Evolutionary conservation across 2,888 invertebrate genomes (phyloP), one percentile per base, ranked within the genome.

Genomic region (Mactromeris polynyma): DNA sequence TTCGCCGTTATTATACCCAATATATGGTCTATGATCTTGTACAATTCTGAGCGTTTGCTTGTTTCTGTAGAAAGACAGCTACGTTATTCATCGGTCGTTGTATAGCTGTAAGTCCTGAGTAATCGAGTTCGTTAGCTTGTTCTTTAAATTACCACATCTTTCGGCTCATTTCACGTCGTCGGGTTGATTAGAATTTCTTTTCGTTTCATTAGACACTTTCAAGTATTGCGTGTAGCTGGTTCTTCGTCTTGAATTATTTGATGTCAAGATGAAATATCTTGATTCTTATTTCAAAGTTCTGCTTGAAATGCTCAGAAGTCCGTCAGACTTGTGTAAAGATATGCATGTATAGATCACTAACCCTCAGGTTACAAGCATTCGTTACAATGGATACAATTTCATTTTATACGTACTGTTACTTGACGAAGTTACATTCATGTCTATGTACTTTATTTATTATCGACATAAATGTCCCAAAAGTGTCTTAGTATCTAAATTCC

Each of bases 161-260:
- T 73, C 17, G 73, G 33, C 17, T 73, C 73, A 73, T 36, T 73
- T 33, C 73, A 17, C 73, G 36, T 36, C 36, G 19, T 73, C 36
- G 73, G 36, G 21, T 73, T 73, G 73, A 73, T 73, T 73, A 73
- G 36, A 73, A 33, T 21, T 73, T 36, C 73, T 73, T 73, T 73
- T 73, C 73, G 73, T 73, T 73, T 73, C 73, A 73, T 73, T 73
- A 73, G 17, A 73, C 73, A 33, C 73, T 73, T 73, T 73, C 73
- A 11, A 19, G 73, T 73, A 73, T 36, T 36, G 17, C 33, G 33
- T 73, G 73, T 73, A 26, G 26, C 36, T 64, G n/a, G 2, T 26
- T n/a, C 3, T 9, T 21, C 3, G 26, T 4, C 9, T n/a, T 2
- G 21, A 69, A 69, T 69, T 69, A 69, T 14, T 31, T 33, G 69